Evolutionary conservation across 2,888 invertebrate genomes (phyloP).

Genomic region (Oscheius sp.): DNA sequence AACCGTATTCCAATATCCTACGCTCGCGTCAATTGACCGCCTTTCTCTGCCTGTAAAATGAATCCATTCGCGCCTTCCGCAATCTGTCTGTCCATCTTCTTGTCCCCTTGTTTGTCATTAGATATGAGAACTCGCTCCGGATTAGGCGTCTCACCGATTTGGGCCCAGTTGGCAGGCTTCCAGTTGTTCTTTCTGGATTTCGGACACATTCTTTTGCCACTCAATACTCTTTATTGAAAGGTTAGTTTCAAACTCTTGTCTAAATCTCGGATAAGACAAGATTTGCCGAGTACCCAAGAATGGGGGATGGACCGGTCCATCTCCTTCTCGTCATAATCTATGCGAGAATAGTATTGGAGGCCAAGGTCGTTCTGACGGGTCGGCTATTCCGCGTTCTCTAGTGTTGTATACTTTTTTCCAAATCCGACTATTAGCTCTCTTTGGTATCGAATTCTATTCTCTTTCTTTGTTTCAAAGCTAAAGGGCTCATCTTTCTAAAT

Average conservation of each 20-base stretch:
- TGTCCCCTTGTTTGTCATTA: neutral
- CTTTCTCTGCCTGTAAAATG: slow-evolving; percentile 1
- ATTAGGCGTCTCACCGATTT: neutral
- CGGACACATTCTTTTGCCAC: neutral
- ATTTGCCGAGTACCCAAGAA: neutral
- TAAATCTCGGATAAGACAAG: neutral
- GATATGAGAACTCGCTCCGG: neutral
- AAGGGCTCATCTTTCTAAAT: too few relatives aligned
- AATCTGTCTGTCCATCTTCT: neutral
- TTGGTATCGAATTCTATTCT: too few relatives aligned
- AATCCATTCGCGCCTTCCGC: neutral
- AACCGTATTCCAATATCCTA: too few relatives aligned
- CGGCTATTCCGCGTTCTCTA: neutral
- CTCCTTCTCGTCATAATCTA: slow-evolving; percentile 28
- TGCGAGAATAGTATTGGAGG: slow-evolving; percentile 32
- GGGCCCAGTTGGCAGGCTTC: neutral
- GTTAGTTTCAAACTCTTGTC: neutral
- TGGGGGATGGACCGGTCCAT: neutral
- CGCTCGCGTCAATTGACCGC: too few relatives aligned
- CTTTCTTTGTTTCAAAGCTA: too few relatives aligned
- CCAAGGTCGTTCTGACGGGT: slow-evolving; percentile 5
- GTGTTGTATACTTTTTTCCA: neutral
- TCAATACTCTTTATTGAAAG: neutral
- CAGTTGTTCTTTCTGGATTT: neutral
- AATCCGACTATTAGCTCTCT: too few relatives aligned